Percentiles rank a stretch among this genome's conserved stretches.
phyloP scores from a whole-genome alignment of 2,113 vertebrate genomes.

The Aptenodytes patagonicus region DNA sequence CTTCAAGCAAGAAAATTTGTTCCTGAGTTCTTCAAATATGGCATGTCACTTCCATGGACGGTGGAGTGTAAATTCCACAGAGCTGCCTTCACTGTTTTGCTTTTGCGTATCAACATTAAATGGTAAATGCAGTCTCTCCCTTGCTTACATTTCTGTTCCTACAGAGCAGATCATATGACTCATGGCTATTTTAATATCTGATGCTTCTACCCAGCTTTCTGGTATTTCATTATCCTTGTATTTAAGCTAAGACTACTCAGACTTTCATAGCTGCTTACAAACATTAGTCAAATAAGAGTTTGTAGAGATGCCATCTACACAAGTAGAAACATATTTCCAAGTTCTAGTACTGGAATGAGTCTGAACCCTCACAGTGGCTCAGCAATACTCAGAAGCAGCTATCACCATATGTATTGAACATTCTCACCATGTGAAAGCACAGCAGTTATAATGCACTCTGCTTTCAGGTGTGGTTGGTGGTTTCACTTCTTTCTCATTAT shows the following conservation, averaged over 20 bases:
- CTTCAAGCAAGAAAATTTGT: background rate
- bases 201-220: background rate
- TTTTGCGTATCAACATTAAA: background rate
- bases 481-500: background rate
- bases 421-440: background rate
- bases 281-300: background rate
- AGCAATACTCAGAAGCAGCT: background rate
- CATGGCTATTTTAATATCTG: background rate
- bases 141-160: background rate
- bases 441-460: background rate
- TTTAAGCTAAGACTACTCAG: background rate
- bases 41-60: background rate
- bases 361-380: background rate
- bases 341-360: background rate
- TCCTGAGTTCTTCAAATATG: background rate
- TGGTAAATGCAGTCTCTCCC: background rate
- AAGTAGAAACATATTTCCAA: background rate
- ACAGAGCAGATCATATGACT: background rate
- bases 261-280: background rate
- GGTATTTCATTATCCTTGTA: background rate
- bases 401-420: accelerated
- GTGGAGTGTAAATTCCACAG: background rate
- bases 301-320: background rate
- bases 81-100: background rate
- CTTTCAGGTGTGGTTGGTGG: background rate